Evolutionary conservation across 2,888 invertebrate genomes (phyloP), one percentile per base, ranked within the genome.

Genomic region (Amblyjoppa fuscipennis): DNA sequence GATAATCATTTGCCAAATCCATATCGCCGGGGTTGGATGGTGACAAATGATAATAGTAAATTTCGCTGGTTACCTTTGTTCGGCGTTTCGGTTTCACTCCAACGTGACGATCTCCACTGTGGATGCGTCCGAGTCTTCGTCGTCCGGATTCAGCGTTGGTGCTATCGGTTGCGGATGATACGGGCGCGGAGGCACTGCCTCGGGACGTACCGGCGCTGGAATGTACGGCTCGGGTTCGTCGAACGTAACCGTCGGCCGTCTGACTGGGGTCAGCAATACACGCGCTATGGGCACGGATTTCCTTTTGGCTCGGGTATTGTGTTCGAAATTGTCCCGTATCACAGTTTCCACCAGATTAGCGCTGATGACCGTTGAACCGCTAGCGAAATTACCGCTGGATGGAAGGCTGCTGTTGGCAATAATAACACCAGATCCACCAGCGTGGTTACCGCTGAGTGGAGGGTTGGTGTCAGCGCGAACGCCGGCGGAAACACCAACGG

Each of bases 161-260:
- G 9, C 28, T 9, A 59, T 59, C 25, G 25, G 59, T 59, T 28
- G 59, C 2, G 59, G 59, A 11, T 59, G 9, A 59, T 28, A 59
- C 59, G 25, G 25, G 5, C 20, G 59, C 11, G 59, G 59, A 0
- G 7, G 59, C 7, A 28, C 59, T 9, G 56, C 28, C 13, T 7
- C 9, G 25, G 25, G 7, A 25, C 28, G 59, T 11, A 59, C 9
- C 59, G 59, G 25, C 28, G 7, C 25, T 3, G 59, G 28, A 6
- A 59, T 3, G 25, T 59, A 59, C 59, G 59, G 59, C 59, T 59
- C 59, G 13, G 25, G 28, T 59, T 11, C 28, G 59, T 59, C 59
- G 28, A 59, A 28, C 0, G 9, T 28, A 4, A 59, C 9, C 11
- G 59, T 59, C 2, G 59, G 28, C 0, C 9, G 7, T 25, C 2